These are phyloP conservation scores for Halichoeres trimaculatus DNA, from an alignment of 2,113 vertebrate genomes.

Conservation along the genomic window DNA sequence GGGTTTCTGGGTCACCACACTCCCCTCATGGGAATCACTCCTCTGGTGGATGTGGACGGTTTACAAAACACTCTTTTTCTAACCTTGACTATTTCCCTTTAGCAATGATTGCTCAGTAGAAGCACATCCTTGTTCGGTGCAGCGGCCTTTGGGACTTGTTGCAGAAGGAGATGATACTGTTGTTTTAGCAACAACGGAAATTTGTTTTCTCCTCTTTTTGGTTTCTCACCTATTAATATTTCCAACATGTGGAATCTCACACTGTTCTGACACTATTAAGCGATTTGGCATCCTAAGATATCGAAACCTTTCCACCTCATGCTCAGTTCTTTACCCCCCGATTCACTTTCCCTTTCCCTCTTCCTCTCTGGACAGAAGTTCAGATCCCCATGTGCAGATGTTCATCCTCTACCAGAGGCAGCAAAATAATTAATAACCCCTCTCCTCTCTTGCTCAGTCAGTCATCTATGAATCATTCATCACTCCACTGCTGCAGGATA, in stretches of 20 bases:
- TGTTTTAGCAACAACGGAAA: slow-evolving; percentile 17
- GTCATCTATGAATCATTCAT: slow-evolving; percentile 77
- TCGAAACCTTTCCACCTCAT: slow-evolving; percentile 20
- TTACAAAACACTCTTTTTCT: slow-evolving; percentile 11
- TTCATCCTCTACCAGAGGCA: slow-evolving; percentile 63
- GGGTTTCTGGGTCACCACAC: slow-evolving; percentile 17
- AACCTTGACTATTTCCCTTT: slow-evolving; percentile 69
- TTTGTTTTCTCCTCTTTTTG: slow-evolving; percentile 25
- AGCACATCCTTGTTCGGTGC: slow-evolving; percentile 44
- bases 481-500: slow-evolving; percentile 50
- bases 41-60: slow-evolving; percentile 11
- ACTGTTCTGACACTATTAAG: slow-evolving; percentile 3
- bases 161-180: slow-evolving; percentile 39
- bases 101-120: slow-evolving; percentile 39
- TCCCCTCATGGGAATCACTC: slow-evolving; percentile 27
- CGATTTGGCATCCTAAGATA: not conserved
- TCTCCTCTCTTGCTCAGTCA: slow-evolving; percentile 32
- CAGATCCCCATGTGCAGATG: slow-evolving; percentile 58
- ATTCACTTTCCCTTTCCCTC: not conserved
- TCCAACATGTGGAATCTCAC: not conserved
- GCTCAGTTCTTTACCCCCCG: not conserved
- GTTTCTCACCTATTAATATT: not conserved
- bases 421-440: slow-evolving; percentile 72
- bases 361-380: slow-evolving; percentile 54
- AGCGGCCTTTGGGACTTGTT: slow-evolving; percentile 18